Conservation (phyloP, 1,140 invertebrate species). For the Eumeta japonica region DNA sequence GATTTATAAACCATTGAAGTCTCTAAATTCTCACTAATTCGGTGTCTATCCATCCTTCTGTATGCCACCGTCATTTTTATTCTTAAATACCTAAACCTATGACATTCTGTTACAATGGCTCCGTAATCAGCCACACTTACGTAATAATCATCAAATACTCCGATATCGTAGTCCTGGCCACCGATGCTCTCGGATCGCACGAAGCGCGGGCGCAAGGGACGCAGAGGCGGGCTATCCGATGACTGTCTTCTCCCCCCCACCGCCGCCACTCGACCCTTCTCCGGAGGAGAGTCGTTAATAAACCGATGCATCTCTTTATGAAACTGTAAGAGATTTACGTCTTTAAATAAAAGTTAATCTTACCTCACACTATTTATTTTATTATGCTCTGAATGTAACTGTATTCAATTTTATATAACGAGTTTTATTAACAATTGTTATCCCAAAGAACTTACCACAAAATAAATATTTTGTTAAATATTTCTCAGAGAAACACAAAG, state of each 20-base stretch:
- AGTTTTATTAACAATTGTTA: too few species aligned
- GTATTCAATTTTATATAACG: too few species aligned
- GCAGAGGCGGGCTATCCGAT: conserved; percentile 8
- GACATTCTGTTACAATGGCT: too few species aligned
- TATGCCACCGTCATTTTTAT: too few species aligned
- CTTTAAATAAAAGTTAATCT: conserved; percentile 6
- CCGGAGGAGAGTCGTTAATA: conserved; percentile 20
- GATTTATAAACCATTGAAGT: too few species aligned
- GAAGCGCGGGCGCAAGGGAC: conserved; percentile 14
- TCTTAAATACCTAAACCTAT: too few species aligned
- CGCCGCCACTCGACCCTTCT: neutral
- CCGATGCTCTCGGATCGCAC: conserved; percentile 35
- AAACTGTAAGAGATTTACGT: conserved; percentile 66
- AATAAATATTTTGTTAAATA: too few species aligned
- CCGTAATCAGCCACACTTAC: too few species aligned
- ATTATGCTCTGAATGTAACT: conserved; percentile 1
- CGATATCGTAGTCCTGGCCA: conserved; percentile 22
- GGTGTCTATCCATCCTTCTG: too few species aligned
- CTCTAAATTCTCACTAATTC: too few species aligned
- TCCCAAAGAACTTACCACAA: too few species aligned
- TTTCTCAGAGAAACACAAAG: too few species aligned
- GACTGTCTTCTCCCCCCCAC: conserved; percentile 5
- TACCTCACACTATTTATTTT: neutral
- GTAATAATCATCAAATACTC: conserved; percentile 15
- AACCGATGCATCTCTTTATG: conserved; percentile 77